Evolutionary conservation across 1,140 invertebrate species (phyloP).

Genomic region (Procambarus clarkii): DNA sequence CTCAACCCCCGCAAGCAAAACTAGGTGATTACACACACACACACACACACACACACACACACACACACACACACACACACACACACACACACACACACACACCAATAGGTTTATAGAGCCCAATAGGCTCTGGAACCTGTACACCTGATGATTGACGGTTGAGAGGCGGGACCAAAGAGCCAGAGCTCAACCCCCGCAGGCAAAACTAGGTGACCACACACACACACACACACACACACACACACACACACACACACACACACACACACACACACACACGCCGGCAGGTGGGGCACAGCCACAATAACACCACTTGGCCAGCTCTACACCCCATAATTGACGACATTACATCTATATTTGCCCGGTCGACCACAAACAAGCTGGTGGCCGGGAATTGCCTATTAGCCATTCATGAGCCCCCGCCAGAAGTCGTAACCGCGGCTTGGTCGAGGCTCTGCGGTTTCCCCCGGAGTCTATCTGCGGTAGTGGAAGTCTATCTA

Average conservation of each 20-base stretch:
- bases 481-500: neutral
- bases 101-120: too few relatives aligned
- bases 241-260: constrained; percentile 5
- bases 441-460: neutral
- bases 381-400: neutral
- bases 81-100: too few relatives aligned
- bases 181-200: too few relatives aligned
- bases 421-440: neutral
- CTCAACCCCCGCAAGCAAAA: too few relatives aligned
- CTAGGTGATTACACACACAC: too few relatives aligned
- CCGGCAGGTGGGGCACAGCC: neutral
- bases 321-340: neutral
- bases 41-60: too few relatives aligned
- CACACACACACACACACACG: neutral
- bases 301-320: neutral
- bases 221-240: neutral
- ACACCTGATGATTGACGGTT: too few relatives aligned
- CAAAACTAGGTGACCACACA: too few relatives aligned
- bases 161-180: too few relatives aligned
- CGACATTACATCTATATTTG: neutral
- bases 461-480: neutral
- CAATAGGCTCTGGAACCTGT: too few relatives aligned
- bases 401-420: neutral
- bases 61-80: too few relatives aligned
- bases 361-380: neutral